Evolutionary conservation across 2,888 invertebrate species (phyloP).

Genomic region (Cremastinae sp.): DNA sequence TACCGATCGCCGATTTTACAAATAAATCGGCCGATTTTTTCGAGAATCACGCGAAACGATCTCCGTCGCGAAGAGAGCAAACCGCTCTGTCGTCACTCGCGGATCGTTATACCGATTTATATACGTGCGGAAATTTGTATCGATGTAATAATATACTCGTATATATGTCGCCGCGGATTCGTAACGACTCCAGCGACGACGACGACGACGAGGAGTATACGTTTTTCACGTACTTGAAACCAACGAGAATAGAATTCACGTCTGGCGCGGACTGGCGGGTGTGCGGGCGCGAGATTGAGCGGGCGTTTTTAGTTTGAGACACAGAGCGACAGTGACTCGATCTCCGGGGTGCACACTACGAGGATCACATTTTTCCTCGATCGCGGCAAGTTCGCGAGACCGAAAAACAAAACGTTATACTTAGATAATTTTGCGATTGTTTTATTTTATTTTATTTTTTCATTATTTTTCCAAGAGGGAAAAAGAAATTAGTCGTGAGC

Average conservation of each 20-base stretch:
- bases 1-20: too few species aligned
- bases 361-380: constrained; percentile 21
- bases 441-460: neutral
- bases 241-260: constrained; percentile 58
- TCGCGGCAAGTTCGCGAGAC: constrained; percentile 18
- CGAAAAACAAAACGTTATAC: neutral
- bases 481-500: neutral
- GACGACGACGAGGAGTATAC: constrained; percentile 34
- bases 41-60: too few species aligned
- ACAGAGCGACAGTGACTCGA: constrained; percentile 56
- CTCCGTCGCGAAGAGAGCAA: too few species aligned
- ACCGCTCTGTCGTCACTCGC: too few species aligned
- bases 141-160: constrained; percentile 10
- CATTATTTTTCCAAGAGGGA: neutral
- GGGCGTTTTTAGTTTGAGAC: constrained; percentile 57
- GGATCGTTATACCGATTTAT: neutral
- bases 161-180: too few species aligned
- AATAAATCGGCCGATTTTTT: too few species aligned
- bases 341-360: constrained; percentile 52
- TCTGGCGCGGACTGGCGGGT: constrained; percentile 22
- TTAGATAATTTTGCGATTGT: too few species aligned
- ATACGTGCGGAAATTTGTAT: constrained; percentile 12
- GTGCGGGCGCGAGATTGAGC: constrained; percentile 49
- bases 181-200: constrained; percentile 51
- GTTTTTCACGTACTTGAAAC: constrained; percentile 54